Percentiles rank a stretch among this genome's conserved stretches.
phyloP scores from a whole-genome alignment of 2,113 vertebrate species.

The Butorides virescens region DNA sequence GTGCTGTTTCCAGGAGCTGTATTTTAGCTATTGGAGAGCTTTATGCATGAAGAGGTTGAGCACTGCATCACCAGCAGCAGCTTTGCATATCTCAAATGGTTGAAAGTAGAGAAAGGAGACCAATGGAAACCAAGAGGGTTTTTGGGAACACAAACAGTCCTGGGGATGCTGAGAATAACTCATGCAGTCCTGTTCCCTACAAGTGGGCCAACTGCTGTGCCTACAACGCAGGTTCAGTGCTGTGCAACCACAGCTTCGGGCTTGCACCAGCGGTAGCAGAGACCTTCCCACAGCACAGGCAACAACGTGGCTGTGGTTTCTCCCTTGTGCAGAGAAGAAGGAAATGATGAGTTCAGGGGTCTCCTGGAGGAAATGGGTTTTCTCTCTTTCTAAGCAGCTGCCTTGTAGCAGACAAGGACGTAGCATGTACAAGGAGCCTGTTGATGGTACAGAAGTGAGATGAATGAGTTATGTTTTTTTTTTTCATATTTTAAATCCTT shows the following conservation, averaged over 20 bases:
- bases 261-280: neutral
- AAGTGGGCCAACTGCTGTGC: neutral
- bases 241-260: neutral
- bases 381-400: neutral
- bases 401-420: neutral
- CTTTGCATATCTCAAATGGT: neutral
- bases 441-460: neutral
- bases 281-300: accelerated
- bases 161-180: neutral
- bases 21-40: neutral
- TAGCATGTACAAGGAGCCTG: neutral
- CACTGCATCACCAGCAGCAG: neutral
- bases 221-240: neutral
- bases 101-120: neutral
- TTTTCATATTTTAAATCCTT: neutral
- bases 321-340: neutral
- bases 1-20: neutral
- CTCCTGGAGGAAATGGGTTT: neutral
- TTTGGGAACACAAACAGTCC: neutral
- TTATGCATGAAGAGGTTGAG: neutral
- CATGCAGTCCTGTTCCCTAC: neutral
- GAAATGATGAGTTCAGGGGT: neutral
- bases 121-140: neutral
- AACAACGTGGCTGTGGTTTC: neutral
- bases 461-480: neutral